These are phyloP conservation scores for Trichoplusia ni DNA, from an alignment of 1,140 invertebrate genomes.

Conservation along the genomic window DNA sequence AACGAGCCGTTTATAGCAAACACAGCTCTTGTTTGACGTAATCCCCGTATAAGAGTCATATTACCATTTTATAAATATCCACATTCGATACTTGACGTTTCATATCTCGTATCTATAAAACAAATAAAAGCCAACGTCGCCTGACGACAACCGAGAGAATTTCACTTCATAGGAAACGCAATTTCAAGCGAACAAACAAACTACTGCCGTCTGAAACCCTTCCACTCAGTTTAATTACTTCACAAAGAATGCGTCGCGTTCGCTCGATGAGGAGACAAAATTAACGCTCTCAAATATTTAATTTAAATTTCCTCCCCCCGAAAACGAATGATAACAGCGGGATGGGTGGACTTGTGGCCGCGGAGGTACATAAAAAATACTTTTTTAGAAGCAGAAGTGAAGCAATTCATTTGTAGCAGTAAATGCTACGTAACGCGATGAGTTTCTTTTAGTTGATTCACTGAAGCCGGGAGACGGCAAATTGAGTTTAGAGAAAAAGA, in stretches of 20 bases:
- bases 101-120: slow-evolving; percentile 40
- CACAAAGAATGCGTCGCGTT: slow-evolving; percentile 79
- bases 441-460: slow-evolving; percentile 56
- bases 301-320: slow-evolving; percentile 77
- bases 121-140: slow-evolving; percentile 46
- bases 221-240: slow-evolving; percentile 80
- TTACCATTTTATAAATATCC: slow-evolving; percentile 15
- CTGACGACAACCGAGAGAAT: slow-evolving; percentile 59
- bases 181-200: slow-evolving; percentile 75
- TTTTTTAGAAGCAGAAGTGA: slow-evolving; percentile 52
- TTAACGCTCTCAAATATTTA: slow-evolving; percentile 81
- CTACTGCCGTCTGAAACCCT: slow-evolving; percentile 70
- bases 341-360: slow-evolving; percentile 57
- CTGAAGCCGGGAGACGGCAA: slow-evolving; percentile 42
- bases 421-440: slow-evolving; percentile 52
- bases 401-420: slow-evolving; percentile 69
- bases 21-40: not conserved
- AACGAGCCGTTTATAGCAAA: not conserved
- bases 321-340: slow-evolving; percentile 78
- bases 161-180: slow-evolving; percentile 72
- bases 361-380: slow-evolving; percentile 61
- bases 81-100: slow-evolving; percentile 23
- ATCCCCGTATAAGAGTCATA: not conserved
- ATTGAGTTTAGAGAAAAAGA: slow-evolving; percentile 68
- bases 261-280: slow-evolving; percentile 80